These are phyloP conservation scores for Chionodraco myersi DNA, from an alignment of 2,113 vertebrate genomes.

Conservation along the genomic window DNA sequence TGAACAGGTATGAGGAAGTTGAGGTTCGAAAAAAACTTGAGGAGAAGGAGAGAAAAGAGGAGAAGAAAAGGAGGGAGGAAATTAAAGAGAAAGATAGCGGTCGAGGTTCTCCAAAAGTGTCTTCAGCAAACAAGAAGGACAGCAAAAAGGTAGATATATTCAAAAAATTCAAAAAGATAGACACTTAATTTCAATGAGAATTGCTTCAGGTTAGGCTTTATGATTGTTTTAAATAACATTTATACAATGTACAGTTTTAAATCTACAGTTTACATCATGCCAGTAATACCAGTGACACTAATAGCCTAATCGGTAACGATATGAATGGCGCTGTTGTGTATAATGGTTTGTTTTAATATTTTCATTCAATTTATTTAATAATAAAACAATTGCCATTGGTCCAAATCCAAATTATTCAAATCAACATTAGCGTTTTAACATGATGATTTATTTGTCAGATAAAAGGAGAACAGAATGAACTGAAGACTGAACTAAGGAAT, in stretches of 20 bases:
- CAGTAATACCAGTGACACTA: background rate
- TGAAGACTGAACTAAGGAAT: constrained; percentile 84
- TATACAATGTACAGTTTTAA: background rate
- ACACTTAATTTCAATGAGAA: no score
- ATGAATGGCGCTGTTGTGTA: background rate
- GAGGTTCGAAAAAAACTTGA: constrained; percentile 97
- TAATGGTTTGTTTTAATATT: background rate
- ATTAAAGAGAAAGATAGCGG: constrained; percentile 78
- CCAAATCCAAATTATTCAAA: background rate
- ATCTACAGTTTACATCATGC: background rate
- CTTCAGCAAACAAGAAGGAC: constrained; percentile 84
- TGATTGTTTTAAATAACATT: background rate
- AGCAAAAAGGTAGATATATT: constrained; percentile 81
- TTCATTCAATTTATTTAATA: background rate
- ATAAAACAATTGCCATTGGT: background rate
- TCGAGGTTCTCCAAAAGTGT: constrained; percentile 80
- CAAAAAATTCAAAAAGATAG: background rate
- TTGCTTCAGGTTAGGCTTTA: background rate
- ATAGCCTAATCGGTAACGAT: background rate
- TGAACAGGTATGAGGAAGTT: constrained; percentile 93
- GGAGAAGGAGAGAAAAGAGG: constrained; percentile 91
- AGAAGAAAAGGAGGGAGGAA: constrained; percentile 88
- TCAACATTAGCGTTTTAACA: background rate
- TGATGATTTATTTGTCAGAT: constrained; percentile 75
- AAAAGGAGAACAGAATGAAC: constrained; percentile 87